Conservation (phyloP, 2,113 vertebrate genomes). For the Sceloporus tristichus region DNA sequence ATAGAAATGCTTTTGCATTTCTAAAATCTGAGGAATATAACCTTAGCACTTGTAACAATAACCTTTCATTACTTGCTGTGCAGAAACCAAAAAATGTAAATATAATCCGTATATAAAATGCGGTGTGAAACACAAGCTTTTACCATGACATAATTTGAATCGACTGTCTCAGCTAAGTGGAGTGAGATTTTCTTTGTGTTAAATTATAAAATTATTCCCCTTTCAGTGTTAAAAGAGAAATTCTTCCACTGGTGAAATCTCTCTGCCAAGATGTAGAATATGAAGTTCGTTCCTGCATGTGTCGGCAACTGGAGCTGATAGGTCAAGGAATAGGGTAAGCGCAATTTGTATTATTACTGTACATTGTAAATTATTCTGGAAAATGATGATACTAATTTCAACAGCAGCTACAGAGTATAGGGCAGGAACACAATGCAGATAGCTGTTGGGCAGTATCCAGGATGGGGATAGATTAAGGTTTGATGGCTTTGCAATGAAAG, state of each 20-base stretch:
- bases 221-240: constrained; percentile 90
- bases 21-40: background rate
- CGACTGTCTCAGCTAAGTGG: background rate
- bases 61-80: background rate
- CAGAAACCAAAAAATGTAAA: background rate
- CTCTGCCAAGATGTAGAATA: constrained; percentile 92
- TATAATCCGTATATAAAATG: background rate
- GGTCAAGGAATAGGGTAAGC: constrained; percentile 91
- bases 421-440: background rate
- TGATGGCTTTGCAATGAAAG: background rate
- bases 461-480: background rate
- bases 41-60: background rate
- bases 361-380: constrained; percentile 12
- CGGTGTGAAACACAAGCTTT: background rate
- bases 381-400: background rate
- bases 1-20: background rate
- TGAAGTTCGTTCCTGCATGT: constrained; percentile 94
- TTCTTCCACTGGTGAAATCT: constrained; percentile 91
- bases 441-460: background rate
- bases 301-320: constrained; percentile 90
- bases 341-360: constrained; percentile 31
- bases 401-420: background rate
- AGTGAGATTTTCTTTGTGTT: constrained; percentile 16
- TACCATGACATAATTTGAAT: background rate
- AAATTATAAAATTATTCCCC: constrained; percentile 33